Evolutionary conservation across 2,888 invertebrate genomes (phyloP), one percentile per base, ranked within the genome.

Genomic region (Lepidocyrtoides sp.): DNA sequence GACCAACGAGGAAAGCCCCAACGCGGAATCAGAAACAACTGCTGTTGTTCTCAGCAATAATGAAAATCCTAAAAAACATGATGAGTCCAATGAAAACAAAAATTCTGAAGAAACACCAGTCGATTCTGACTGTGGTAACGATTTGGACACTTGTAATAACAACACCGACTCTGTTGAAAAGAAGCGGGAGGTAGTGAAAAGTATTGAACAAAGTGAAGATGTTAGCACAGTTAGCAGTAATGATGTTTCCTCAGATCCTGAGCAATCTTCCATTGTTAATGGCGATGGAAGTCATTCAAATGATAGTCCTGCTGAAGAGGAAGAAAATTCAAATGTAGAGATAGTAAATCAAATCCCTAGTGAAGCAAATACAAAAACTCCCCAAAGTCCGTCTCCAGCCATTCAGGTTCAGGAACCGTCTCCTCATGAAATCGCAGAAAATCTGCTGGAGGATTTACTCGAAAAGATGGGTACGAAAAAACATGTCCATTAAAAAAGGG

Each of bases 381-480:
- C 66, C 5, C 69, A 69, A 69, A 69, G 75, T 36, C 41, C 81
- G 20, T 26, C 86, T 41, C 92, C 93, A 14, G 84, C 91, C 66
- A 89, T 92, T 79, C 79, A 90, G 36, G 77, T 93, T 10, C 88
- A 91, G 48, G 84, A 91, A 44, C 90, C 93, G 2, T 92, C 93
- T 54, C 93, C 93, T 2, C 88, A 91, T 69, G 91, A 93, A 87
- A 77, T 92, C 41, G 93, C 92, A 8, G 92, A 93, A 85, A 93
- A 93, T 72, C 60, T 93, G 2, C 81, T 93, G 75, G 91, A 92
- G 72, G 91, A 93, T 77, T 90, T 93, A 54, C 57, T 93, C 10
- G 93, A 92, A 23, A 91, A 91, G 86, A 92, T 91, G 77, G 91
- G 93, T 93, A 92, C 20, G 44, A 20, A 8, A 32, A n/a, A n/a